These are phyloP conservation scores for Eupsilia transversa DNA, from an alignment of 2,888 invertebrate species.

Conservation along the genomic window DNA sequence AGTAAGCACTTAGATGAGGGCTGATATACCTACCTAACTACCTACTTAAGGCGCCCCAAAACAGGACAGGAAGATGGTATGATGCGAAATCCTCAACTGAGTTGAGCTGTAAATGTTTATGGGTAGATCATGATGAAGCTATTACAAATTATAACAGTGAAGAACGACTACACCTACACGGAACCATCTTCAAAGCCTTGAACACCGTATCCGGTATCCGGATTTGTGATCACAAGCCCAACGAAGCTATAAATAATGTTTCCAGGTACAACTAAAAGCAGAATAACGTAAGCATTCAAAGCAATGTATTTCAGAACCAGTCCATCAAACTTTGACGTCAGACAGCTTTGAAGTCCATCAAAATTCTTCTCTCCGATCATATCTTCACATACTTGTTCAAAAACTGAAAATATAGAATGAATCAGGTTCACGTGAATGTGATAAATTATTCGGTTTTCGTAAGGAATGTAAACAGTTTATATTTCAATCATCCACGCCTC, in stretches of 20 bases:
- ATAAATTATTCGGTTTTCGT: slow-evolving; percentile 49
- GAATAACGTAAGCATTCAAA: slow-evolving; percentile 30
- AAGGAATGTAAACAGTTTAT: slow-evolving; percentile 56
- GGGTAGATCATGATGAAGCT: neutral
- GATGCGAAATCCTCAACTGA: neutral
- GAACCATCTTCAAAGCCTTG: slow-evolving; percentile 3
- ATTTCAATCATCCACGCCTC: slow-evolving; percentile 45
- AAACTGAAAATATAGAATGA: slow-evolving; percentile 36
- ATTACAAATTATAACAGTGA: neutral
- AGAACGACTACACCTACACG: neutral
- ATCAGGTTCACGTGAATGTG: slow-evolving; percentile 28
- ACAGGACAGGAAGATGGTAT: neutral
- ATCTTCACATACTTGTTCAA: slow-evolving; percentile 32
- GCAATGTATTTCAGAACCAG: slow-evolving; percentile 28
- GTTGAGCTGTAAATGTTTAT: neutral
- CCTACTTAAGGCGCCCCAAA: neutral
- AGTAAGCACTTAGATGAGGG: neutral
- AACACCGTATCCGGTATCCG: slow-evolving; percentile 5
- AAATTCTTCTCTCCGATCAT: slow-evolving; percentile 32
- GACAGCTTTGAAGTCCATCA: slow-evolving; percentile 29
- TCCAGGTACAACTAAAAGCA: slow-evolving; percentile 42
- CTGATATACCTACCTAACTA: neutral
- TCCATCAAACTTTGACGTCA: slow-evolving; percentile 59
- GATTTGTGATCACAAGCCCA: slow-evolving; percentile 23
- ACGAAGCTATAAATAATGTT: slow-evolving; percentile 18